phyloP scores from a whole-genome alignment of 2,888 invertebrate species.

The Sthenelais limicola region DNA sequence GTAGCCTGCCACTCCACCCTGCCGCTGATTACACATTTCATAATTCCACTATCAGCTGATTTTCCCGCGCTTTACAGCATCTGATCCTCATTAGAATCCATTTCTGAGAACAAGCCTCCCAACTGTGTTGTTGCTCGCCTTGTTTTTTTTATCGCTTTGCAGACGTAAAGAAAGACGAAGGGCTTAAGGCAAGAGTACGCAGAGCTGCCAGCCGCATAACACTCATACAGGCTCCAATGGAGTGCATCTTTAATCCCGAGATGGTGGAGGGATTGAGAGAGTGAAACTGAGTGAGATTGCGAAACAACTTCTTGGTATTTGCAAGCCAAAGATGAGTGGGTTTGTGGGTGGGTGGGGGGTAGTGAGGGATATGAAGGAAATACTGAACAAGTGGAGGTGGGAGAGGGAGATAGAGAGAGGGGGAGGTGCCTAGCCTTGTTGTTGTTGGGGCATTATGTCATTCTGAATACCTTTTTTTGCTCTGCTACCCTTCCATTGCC shows the following conservation, averaged over 20 bases:
- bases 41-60: constrained; percentile 39
- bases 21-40: constrained; percentile 37
- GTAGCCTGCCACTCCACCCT: background rate
- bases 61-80: constrained; percentile 34
- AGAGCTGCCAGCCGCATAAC: too few species aligned
- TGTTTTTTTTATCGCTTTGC: constrained; percentile 12
- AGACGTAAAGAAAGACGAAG: background rate
- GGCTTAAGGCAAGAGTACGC: too few species aligned
- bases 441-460: constrained; percentile 30
- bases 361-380: constrained; percentile 7
- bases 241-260: constrained; percentile 24
- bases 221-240: constrained; percentile 31
- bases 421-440: background rate
- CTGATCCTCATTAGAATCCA: constrained; percentile 39
- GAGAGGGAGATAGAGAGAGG: constrained; percentile 8
- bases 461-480: constrained; percentile 17
- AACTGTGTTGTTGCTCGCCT: constrained; percentile 7
- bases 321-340: too few species aligned
- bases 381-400: background rate
- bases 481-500: constrained; percentile 1
- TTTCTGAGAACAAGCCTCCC: constrained; percentile 10
- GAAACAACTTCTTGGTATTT: too few species aligned
- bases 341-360: background rate
- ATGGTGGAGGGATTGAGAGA: too few species aligned
- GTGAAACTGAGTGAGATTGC: too few species aligned